A percentile compares a stretch with the other conserved stretches of the same genome.
Conservation (phyloP, 2,113 vertebrate species). For the Pandion haliaetus region DNA sequence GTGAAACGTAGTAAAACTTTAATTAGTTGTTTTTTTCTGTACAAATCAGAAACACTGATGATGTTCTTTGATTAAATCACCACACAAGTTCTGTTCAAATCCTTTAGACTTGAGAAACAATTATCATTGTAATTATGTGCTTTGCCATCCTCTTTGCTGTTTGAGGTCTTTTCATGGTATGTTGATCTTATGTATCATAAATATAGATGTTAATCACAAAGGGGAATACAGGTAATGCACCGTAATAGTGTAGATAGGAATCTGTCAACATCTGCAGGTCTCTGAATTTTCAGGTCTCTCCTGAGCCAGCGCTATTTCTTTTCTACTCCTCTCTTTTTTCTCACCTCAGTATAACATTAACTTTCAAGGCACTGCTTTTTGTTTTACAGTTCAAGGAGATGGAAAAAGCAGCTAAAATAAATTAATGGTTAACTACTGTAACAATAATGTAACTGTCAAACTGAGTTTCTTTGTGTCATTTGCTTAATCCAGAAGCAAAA, state of each 20-base stretch:
- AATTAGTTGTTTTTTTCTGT: neutral
- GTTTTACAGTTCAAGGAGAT: neutral
- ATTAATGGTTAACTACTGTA: neutral
- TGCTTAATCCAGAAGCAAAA: neutral
- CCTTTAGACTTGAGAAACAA: neutral
- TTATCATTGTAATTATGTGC: neutral
- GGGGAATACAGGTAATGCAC: neutral
- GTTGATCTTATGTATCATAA: neutral
- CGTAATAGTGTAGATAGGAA: neutral
- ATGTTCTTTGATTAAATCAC: neutral
- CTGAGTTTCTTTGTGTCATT: neutral
- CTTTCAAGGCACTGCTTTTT: neutral
- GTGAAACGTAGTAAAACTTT: neutral
- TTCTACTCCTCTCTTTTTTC: neutral
- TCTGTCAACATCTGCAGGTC: neutral
- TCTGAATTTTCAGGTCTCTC: neutral
- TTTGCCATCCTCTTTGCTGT: neutral
- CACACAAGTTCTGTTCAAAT: neutral
- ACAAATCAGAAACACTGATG: neutral
- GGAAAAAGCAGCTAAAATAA: neutral
- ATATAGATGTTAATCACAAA: neutral
- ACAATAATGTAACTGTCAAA: neutral
- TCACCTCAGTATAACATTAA: neutral
- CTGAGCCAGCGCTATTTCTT: neutral
- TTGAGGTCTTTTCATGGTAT: neutral